phyloP scores from a whole-genome alignment of 2,888 invertebrate genomes.

The Molanna angustata region DNA sequence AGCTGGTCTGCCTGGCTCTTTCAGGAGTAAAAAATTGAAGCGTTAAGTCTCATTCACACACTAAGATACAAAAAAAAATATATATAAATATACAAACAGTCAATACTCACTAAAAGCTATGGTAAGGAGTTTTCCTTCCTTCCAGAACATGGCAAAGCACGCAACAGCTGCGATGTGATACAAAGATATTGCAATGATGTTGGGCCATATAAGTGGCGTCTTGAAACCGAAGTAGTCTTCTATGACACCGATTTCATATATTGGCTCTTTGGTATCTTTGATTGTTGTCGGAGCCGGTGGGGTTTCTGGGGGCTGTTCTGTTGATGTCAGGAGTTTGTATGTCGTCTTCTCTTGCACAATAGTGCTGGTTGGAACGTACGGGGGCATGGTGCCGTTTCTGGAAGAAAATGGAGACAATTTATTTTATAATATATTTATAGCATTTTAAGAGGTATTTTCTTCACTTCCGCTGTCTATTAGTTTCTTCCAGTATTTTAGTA shows the following conservation, averaged over 20 bases:
- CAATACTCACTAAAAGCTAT: conserved; percentile 59
- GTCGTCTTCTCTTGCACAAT: conserved; percentile 2
- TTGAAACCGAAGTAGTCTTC: conserved; percentile 7
- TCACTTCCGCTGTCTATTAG: no score
- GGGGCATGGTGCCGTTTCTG: conserved; percentile 7
- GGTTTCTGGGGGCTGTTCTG: no score
- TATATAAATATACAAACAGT: background rate
- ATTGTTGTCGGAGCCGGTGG: background rate
- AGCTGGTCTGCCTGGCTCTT: no score
- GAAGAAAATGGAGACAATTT: background rate
- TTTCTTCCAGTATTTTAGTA: no score
- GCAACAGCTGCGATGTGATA: conserved; percentile 51
- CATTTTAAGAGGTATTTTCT: no score
- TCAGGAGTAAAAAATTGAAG: no score
- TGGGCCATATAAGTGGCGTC: conserved; percentile 64
- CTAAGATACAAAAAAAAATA: no score
- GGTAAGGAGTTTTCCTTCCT: conserved; percentile 45
- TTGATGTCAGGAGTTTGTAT: no score
- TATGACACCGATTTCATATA: background rate
- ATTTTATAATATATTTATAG: no score
- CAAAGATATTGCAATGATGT: conserved; percentile 53
- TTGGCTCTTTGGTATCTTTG: background rate
- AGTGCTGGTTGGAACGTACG: conserved; percentile 12
- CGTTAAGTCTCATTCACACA: no score
- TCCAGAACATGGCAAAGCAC: conserved; percentile 39